These are phyloP conservation scores for Lepidocolaptes lacrymiger DNA, from an alignment of 2,797 vertebrate genomes.

Conservation along the genomic window DNA sequence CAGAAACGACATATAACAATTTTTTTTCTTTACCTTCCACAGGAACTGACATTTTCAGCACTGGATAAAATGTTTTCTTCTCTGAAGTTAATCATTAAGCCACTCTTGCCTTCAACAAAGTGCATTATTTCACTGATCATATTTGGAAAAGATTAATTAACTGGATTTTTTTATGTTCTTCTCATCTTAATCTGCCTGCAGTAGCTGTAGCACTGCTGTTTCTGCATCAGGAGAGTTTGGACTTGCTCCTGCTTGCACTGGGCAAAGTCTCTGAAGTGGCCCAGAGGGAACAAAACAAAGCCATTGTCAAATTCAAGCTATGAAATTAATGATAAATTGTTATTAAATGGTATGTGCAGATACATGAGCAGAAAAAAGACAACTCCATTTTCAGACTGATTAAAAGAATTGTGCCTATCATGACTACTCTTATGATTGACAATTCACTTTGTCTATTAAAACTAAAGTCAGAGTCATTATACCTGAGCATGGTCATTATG, in stretches of 20 bases:
- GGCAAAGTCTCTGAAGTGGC: conserved; percentile 12
- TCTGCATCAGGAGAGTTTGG: conserved; percentile 5
- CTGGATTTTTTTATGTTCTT: neutral
- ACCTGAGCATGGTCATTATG: neutral
- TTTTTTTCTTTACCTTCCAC: neutral
- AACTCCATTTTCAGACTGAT: neutral
- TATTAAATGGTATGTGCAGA: conserved; percentile 1
- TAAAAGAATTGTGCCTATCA: neutral
- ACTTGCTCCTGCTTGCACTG: neutral
- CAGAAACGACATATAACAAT: neutral
- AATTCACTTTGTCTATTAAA: neutral
- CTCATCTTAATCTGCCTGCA: neutral
- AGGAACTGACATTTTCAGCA: neutral
- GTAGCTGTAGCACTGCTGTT: neutral
- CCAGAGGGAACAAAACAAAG: conserved; percentile 17
- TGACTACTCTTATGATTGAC: neutral
- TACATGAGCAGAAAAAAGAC: neutral
- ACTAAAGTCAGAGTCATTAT: neutral
- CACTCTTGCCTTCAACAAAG: neutral
- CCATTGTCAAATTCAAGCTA: conserved; percentile 2
- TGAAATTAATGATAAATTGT: neutral
- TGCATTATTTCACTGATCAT: neutral
- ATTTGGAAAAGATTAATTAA: conserved; percentile 6
- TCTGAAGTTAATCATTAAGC: neutral
- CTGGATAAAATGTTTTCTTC: neutral